Evolutionary conservation across 2,888 invertebrate genomes (phyloP).

Genomic region (Drosophila anomalata): DNA sequence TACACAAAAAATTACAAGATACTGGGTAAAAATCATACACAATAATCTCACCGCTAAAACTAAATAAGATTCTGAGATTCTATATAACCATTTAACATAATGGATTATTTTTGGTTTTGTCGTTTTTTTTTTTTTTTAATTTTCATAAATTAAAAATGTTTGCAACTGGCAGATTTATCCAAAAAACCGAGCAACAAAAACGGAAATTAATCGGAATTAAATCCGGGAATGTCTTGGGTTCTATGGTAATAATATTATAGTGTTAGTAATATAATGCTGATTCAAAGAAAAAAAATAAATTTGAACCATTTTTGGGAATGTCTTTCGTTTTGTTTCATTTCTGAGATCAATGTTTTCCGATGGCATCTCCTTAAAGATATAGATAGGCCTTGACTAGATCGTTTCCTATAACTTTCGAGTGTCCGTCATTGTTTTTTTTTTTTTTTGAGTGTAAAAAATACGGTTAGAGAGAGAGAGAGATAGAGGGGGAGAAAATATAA

Average conservation of each 20-base stretch:
- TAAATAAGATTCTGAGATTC: constrained; percentile 38
- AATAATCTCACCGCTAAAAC: constrained; percentile 31
- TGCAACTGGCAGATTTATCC: constrained; percentile 58
- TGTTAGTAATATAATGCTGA: background rate
- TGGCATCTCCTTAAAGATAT: constrained; percentile 13
- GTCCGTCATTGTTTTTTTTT: constrained; percentile 3
- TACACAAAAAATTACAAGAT: constrained; percentile 43
- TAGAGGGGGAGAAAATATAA: background rate
- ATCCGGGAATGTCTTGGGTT: constrained; percentile 21
- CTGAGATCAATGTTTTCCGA: constrained; percentile 36
- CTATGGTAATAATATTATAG: background rate
- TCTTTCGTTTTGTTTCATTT: constrained; percentile 10
- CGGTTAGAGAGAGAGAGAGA: background rate
- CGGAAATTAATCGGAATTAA: constrained; percentile 17
- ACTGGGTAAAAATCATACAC: constrained; percentile 38
- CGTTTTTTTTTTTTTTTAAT: background rate
- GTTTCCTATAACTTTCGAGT: constrained; percentile 18
- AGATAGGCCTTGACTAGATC: constrained; percentile 32
- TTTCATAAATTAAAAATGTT: constrained; percentile 59
- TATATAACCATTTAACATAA: constrained; percentile 37
- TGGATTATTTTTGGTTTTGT: constrained; percentile 18
- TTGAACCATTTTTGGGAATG: constrained; percentile 15
- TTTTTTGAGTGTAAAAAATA: background rate
- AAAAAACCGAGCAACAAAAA: constrained; percentile 32
- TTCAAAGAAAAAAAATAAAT: constrained; percentile 6